Evolutionary conservation across 2,113 vertebrate species (phyloP).

Genomic region (Gallinago jamesoni): DNA sequence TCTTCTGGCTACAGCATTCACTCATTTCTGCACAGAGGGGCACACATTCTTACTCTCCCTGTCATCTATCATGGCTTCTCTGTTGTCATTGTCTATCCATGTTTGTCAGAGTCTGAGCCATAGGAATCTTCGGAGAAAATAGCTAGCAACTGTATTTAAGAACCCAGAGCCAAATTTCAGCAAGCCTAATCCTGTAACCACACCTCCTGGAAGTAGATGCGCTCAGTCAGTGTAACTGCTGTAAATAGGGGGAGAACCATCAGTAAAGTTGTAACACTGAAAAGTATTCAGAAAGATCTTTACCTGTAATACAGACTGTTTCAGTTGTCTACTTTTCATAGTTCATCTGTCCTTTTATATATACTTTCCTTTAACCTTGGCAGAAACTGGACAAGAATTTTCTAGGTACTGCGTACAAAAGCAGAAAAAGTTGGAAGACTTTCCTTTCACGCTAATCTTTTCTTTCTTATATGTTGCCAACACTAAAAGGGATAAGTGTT

Average conservation of each 20-base stretch:
- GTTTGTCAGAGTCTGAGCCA: not conserved
- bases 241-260: rapidly evolving
- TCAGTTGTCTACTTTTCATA: not conserved
- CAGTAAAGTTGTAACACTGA: not conserved
- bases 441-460: not conserved
- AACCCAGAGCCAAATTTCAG: not conserved
- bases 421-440: not conserved
- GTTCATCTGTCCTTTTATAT: not conserved
- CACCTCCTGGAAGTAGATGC: not conserved
- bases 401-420: not conserved
- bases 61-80: not conserved
- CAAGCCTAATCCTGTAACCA: not conserved
- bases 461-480: not conserved
- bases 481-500: not conserved
- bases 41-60: not conserved
- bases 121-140: not conserved
- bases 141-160: not conserved
- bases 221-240: not conserved
- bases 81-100: not conserved
- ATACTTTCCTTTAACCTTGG: not conserved
- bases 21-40: not conserved
- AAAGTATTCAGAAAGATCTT: not conserved
- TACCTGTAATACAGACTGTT: not conserved
- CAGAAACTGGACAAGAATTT: not conserved
- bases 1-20: not conserved